Evolutionary conservation across 2,113 vertebrate species (phyloP), one percentile per base, ranked within the genome.

Genomic region (Mungos mungo): DNA sequence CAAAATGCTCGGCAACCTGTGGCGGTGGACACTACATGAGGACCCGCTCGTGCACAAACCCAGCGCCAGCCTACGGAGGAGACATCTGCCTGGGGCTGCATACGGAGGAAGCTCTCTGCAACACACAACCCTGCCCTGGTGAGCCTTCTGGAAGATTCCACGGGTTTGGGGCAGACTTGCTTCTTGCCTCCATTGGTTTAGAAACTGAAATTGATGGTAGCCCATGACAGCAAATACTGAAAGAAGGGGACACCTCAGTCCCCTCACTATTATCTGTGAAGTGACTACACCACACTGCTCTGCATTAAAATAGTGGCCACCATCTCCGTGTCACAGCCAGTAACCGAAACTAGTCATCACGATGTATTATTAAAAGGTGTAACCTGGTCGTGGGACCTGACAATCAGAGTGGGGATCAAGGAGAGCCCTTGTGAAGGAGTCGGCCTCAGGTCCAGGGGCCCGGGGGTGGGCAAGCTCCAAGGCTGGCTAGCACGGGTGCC

Each of bases 71-170:
- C 5, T 99, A 99, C 0, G 99, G 99, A 95, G 99, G 99, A 5
- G 99, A 99, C 92, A 99, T 99, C 98, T 99, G 99, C 97, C 99
- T 99, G 38, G 99, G 99, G 0, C 99, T 99, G 91, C 99, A 99
- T 98, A 99, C 99, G 0, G 99, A 99, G 91, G 99, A 99, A 95
- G 99, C 99, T 0, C 99, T 99, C 87, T 99, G 99, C 98, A 99
- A 99, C 98, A 99, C 99, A 0, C 99, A 99, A 88, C 90, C 99
- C 0, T 99, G 99, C 69, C 99, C 99, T 98, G 99, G 99, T 99
- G 99, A 0, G 50, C 0, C 2, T 9, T 10, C 21, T 10, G 2
- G 7, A 0, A 0, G 27, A 0, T 3, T 2, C 0, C n/a, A 0
- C 0, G 6, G 1, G 9, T 1, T 5, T 0, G 8, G n/a, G 41